Evolutionary conservation across 1,140 invertebrate genomes (phyloP).

Genomic region (Drosophila yakuba): DNA sequence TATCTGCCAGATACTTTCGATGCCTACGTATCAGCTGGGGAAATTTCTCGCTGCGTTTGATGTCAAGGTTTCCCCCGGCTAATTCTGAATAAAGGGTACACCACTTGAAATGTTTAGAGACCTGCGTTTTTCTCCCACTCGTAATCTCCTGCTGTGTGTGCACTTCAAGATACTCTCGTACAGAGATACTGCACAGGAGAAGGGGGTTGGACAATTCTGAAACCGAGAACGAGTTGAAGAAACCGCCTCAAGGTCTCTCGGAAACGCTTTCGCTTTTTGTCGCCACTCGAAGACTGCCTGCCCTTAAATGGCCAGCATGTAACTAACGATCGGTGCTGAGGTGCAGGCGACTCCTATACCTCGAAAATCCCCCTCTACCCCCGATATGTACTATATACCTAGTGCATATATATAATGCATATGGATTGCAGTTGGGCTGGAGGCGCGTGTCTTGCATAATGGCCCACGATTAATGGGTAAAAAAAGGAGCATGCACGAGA

Average conservation of each 20-base stretch:
- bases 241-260: constrained; percentile 75
- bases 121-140: neutral
- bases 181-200: neutral
- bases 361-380: neutral
- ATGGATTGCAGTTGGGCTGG: constrained; percentile 56
- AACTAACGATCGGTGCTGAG: constrained; percentile 47
- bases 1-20: constrained; percentile 70
- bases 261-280: constrained; percentile 80
- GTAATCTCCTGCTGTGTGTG: constrained; percentile 52
- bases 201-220: constrained; percentile 29
- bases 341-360: constrained; percentile 36
- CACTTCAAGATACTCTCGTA: constrained; percentile 24
- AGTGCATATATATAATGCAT: constrained; percentile 49
- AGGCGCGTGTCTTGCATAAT: constrained; percentile 82
- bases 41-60: constrained; percentile 71
- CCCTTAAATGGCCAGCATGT: constrained; percentile 49
- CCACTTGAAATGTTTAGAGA: constrained; percentile 48
- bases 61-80: constrained; percentile 69
- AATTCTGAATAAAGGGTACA: constrained; percentile 24
- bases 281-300: constrained; percentile 40
- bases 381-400: neutral
- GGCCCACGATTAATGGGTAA: constrained; percentile 64
- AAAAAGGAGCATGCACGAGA: constrained; percentile 9
- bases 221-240: constrained; percentile 71
- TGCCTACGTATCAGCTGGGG: constrained; percentile 58